phyloP scores from a whole-genome alignment of 1,140 invertebrate species.

The Rhyacophila brunnea region DNA sequence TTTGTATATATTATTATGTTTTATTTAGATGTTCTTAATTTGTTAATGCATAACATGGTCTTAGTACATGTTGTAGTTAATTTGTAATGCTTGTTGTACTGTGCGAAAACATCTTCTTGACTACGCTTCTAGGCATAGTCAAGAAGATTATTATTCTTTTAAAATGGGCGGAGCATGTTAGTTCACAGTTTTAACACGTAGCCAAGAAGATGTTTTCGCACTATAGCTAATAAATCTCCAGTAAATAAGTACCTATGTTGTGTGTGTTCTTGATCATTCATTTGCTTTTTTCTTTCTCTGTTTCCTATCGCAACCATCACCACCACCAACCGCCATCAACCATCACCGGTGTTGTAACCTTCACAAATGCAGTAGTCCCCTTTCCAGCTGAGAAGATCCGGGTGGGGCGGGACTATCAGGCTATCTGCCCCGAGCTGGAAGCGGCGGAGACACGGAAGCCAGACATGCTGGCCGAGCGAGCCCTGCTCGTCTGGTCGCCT shows the following conservation, averaged over 20 bases:
- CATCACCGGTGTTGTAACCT: slow-evolving; percentile 45
- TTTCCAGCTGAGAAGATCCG: slow-evolving; percentile 88
- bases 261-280: slow-evolving; percentile 22
- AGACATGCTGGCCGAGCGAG: slow-evolving; percentile 70
- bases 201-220: too few species aligned
- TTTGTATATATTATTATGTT: too few species aligned
- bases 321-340: slow-evolving; percentile 43
- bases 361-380: slow-evolving; percentile 55
- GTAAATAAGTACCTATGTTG: neutral
- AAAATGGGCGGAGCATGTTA: too few species aligned
- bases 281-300: slow-evolving; percentile 49
- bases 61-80: too few species aligned
- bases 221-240: neutral
- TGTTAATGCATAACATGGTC: too few species aligned
- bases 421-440: slow-evolving; percentile 78
- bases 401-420: slow-evolving; percentile 92
- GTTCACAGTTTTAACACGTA: too few species aligned
- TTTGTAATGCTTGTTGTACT: too few species aligned
- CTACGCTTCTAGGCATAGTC: too few species aligned
- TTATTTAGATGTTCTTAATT: too few species aligned
- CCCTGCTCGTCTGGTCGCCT: slow-evolving; percentile 93
- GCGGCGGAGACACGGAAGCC: slow-evolving; percentile 61
- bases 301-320: slow-evolving; percentile 47
- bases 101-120: too few species aligned
- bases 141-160: too few species aligned